Evolutionary conservation across 2,888 invertebrate species (phyloP), one percentile per base, ranked within the genome.

Genomic region (Nycteola revayana): DNA sequence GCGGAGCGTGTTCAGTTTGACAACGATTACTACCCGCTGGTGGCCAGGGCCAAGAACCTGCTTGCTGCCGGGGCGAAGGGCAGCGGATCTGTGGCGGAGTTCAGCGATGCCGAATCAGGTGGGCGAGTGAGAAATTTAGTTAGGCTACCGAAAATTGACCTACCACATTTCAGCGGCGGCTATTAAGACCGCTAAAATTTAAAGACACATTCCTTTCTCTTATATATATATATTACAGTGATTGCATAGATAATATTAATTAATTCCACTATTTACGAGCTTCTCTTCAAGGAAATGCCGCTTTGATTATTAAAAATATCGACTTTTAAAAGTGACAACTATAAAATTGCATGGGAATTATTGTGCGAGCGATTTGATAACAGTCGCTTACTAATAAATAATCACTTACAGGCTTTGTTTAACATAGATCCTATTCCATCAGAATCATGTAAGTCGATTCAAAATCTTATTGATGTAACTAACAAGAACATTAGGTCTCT

Each of bases 401-500:
- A 31, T 10, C 39, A 39, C 11, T 6, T 39, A 17, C 25, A 26
- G 9, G 30, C 21, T 5, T 7, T 26, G 4, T 25, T 36, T 7
- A 21, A n/a, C 7, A 7, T 21, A 7, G 9, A 20, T 4, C 1
- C 7, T 5, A n/a, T 7, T 21, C 7, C 28, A 20, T 8, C 17
- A 21, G 25, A 21, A 24, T 21, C 21, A 2, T 5, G 21, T 21
- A 21, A 25, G 6, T 6, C 2, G 7, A 17, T 30, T 8, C 30
- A 24, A 1, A 10, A 7, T 9, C 29, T 40, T 7, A 26, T 28
- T 10, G 40, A 35, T 17, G 30, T 10, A 5, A 25, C 29, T 4
- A 25, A 25, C 9, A 40, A 35, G 14, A 31, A 35, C 25, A 23
- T 40, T n/a, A 25, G 40, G 14, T 32, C 36, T n/a, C 25, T 40